Evolutionary conservation across 2,113 vertebrate species (phyloP), one percentile per base, ranked within the genome.

Genomic region (Guaruba guarouba): DNA sequence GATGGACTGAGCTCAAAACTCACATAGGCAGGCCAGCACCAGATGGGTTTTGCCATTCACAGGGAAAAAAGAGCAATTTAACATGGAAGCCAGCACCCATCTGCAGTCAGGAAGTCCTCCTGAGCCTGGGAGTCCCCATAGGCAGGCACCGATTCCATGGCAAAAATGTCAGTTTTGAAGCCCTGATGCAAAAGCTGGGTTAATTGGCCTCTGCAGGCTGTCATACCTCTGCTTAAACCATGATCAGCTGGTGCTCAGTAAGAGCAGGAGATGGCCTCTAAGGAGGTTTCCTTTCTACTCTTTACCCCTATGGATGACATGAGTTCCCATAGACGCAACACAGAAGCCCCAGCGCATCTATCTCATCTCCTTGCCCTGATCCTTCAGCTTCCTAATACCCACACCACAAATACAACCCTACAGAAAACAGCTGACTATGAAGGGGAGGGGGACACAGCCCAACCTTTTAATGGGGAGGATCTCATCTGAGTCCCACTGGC

Each of bases 211-310:
- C 55, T 80, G n/a, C 22, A 87, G n/a, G 19, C 28, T 90, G 69
- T 43, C 55, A 9, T 17, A 39, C 6, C 44, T 74, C 75, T 75
- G 51, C 24, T 44, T 78, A 37, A 75, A 70, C 19, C 33, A 55
- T 3, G 15, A n/a, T 33, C 61, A 80, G 7, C 3, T 0, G 1
- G 12, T 10, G 35, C n/a, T 69, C n/a, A 57, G 1, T 17, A 46
- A 25, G 24, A 93, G n/a, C 27, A 54, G 41, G 33, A 44, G 27
- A 18, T 8, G 37, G 33, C 46, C 61, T 55, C 82, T 54, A 31
- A 61, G 64, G 27, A 75, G 37, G 24, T 61, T 87, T 80, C 67
- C 33, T 48, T 64, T 49, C 63, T n/a, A 3, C 11, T 86, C 22
- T 41, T 85, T 18, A 22, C 35, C 24, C 2, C 22, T 6, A 1